These are phyloP conservation scores for Psix sp. DNA, from an alignment of 1,140 invertebrate species.

Conservation along the genomic window DNA sequence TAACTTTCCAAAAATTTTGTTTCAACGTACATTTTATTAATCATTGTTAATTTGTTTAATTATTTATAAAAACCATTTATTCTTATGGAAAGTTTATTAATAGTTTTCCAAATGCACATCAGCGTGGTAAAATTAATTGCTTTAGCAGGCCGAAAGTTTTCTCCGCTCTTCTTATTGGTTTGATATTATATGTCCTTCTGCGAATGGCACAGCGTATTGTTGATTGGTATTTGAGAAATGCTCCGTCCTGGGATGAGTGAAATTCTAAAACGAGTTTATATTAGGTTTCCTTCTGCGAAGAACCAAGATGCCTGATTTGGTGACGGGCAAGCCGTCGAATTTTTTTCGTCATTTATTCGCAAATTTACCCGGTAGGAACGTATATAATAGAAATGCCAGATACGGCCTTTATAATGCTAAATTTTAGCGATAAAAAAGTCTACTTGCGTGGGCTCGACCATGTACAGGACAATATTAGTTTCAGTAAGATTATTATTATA, in stretches of 20 bases:
- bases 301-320: slow-evolving; percentile 35
- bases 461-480: slow-evolving; percentile 10
- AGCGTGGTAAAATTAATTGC: no score
- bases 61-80: no score
- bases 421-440: slow-evolving; percentile 8
- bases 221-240: slow-evolving; percentile 50
- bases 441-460: slow-evolving; percentile 1
- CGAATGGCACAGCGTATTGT: slow-evolving; percentile 30
- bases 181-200: slow-evolving; percentile 36
- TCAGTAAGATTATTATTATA: slow-evolving; percentile 42
- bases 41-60: no score
- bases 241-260: slow-evolving; percentile 43
- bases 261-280: slow-evolving; percentile 45
- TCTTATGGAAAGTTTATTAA: no score
- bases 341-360: slow-evolving; percentile 28
- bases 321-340: not conserved
- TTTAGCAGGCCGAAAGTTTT: no score
- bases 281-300: slow-evolving; percentile 10
- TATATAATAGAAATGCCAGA: slow-evolving; percentile 20
- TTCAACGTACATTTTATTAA: no score
- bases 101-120: no score
- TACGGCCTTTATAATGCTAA: slow-evolving; percentile 32
- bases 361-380: slow-evolving; percentile 9
- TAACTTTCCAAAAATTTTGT: no score
- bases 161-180: no score